Base-by-base conservation (phyloP, 2,113 vertebrate species). In the Pangasianodon hypophthalmus region DNA sequence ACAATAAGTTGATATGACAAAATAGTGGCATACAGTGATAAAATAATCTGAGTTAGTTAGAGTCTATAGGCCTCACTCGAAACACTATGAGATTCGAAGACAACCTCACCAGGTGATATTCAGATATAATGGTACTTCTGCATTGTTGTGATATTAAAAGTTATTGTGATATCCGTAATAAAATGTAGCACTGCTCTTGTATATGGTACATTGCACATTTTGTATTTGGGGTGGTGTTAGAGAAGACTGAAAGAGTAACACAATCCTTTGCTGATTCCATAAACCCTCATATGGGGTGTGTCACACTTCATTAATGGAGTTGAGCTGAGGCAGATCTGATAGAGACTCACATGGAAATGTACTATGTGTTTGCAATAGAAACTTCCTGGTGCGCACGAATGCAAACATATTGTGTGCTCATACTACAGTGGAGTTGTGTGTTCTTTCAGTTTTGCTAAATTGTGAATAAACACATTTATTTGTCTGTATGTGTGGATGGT, bases 251-350 rank as follows among this genome's bases (percentile, higher is more conserved):
- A 84, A 62, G 18, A 44, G 14, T 26, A 46, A 84, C 54, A 41
- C 26, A 44, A 16, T 46, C 24, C 14, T n/a, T 29, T 48, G 84
- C 60, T 67, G 58, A 85, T 24, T 85, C 58, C 58, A 64, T 24
- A 52, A 67, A 71, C 62, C 64, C 46, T 32, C 11, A 71, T 5
- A 54, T 6, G 29, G 3, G 29, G n/a, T 56, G 37, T 32, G 44
- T 32, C 56, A 86, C 64, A 24, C 4, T 52, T 71, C 46, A 54
- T 71, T n/a, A 85, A 29, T 14, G 19, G 26, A 71, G 29, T 7
- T 37, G 3, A 37, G 48, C 85, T 71, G 64, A 86, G 29, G 48
- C 64, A 71, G 62, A 48, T 86, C 46, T 86, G 85, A 50, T 52
- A 86, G 18, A 86, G 44, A 13, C 46, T 71, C 9, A 37, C n/a